phyloP scores from a whole-genome alignment of 2,888 invertebrate species.

The Hydriomena furcata region DNA sequence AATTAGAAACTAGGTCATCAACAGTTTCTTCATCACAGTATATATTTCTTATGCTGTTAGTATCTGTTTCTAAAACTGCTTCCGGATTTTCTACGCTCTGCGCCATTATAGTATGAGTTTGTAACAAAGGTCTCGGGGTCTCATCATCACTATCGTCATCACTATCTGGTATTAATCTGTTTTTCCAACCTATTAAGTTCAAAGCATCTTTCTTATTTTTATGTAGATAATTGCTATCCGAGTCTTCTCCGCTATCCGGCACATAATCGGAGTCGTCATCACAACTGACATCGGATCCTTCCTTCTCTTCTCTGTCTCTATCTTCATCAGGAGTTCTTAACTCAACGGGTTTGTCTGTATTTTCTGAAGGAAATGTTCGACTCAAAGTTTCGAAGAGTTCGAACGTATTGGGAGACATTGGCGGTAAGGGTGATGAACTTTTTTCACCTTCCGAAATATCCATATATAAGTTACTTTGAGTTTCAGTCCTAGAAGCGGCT shows the following conservation, averaged over 20 bases:
- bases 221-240: background rate
- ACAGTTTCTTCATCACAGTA: slow-evolving; percentile 9
- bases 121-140: no score
- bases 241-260: background rate
- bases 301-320: background rate
- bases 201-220: background rate
- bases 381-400: background rate
- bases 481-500: slow-evolving; percentile 9
- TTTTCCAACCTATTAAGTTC: no score
- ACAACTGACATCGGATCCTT: no score
- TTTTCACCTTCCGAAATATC: no score
- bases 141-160: slow-evolving; percentile 8
- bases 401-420: background rate
- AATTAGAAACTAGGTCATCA: background rate
- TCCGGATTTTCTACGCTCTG: no score
- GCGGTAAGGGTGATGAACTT: background rate
- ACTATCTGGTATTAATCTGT: background rate
- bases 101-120: no score
- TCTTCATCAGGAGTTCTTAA: background rate
- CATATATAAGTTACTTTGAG: background rate
- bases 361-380: background rate
- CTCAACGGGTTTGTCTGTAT: background rate
- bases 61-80: no score
- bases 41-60: no score
- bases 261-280: background rate